phyloP scores from a whole-genome alignment of 2,113 vertebrate genomes.

The Nymphicus hollandicus region DNA sequence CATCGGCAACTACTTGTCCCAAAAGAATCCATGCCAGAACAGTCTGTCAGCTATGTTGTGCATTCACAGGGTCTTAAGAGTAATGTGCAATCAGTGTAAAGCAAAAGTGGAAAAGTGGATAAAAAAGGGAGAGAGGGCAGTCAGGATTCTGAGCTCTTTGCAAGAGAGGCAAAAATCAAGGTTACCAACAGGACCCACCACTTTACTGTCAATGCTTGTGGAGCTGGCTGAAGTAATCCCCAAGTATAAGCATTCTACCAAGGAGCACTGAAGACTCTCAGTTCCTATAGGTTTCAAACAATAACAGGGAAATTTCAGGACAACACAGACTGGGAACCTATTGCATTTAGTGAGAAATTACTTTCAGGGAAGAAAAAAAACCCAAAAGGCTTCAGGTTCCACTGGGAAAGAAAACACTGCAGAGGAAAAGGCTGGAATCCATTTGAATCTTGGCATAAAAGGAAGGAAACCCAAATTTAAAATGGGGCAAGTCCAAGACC shows the following conservation, averaged over 20 bases:
- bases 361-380: not conserved
- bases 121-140: not conserved
- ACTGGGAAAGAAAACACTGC: not conserved
- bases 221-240: not conserved
- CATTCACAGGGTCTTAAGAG: not conserved
- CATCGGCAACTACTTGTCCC: not conserved
- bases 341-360: not conserved
- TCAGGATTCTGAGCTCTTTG: not conserved
- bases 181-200: not conserved
- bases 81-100: accelerated
- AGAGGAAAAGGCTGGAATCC: not conserved
- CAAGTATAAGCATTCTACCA: not conserved
- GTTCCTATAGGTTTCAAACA: not conserved
- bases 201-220: not conserved
- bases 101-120: not conserved
- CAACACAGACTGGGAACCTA: not conserved
- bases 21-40: not conserved
- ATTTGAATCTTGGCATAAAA: constrained; percentile 1
- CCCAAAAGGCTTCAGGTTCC: not conserved
- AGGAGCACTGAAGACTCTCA: not conserved
- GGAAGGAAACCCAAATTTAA: not conserved
- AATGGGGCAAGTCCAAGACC: not conserved
- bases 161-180: not conserved
- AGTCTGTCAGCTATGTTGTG: not conserved
- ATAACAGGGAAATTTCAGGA: not conserved